Evolutionary conservation across 2,113 vertebrate genomes (phyloP), one percentile per base, ranked within the genome.

Genomic region (Carassius carassius): DNA sequence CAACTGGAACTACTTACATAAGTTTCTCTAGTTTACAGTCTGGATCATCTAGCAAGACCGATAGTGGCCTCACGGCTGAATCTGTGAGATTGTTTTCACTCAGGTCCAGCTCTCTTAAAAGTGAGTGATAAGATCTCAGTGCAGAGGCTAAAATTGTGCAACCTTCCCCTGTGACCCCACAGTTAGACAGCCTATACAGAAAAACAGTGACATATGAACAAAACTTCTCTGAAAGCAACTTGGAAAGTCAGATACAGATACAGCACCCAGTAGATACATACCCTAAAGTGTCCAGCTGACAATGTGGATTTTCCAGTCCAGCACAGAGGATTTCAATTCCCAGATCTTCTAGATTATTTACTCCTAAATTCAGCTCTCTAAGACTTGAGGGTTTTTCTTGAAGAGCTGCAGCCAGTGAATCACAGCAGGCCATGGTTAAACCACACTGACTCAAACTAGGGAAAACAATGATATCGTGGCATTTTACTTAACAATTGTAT

Each of bases 21-120:
- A 87, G 23, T 76, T 67, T 73, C 70, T 87, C 69, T 14, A 87
- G 67, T 23, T 67, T 81, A 51, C 29, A 47, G 47, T 65, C 32
- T 37, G 86, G 82, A 69, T 81, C 62, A n/a, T 87, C 86, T 35
- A 87, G 16, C 9, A 80, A 44, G n/a, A 23, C 14, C 4, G 69
- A 75, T 3, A 87, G 17, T 5, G 35, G 82, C 44, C 78, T 79
- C 29, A 79, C 83, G 21, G 78, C 77, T 6, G 60, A 80, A 65
- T 87, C 86, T 80, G 83, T 87, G 4, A 87, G 82, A 63, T 69
- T 58, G 62, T 87, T 87, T 87, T 35, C 86, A 25, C 76, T 80
- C 11, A 87, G 86, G 77, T 87, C 86, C 82, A 87, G 76, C 63
- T 84, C 69, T 84, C 49, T 87, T 23, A 87, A 13, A 25, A 67